These are phyloP conservation scores for Labeo rohita DNA, from an alignment of 2,113 vertebrate species.

Conservation along the genomic window DNA sequence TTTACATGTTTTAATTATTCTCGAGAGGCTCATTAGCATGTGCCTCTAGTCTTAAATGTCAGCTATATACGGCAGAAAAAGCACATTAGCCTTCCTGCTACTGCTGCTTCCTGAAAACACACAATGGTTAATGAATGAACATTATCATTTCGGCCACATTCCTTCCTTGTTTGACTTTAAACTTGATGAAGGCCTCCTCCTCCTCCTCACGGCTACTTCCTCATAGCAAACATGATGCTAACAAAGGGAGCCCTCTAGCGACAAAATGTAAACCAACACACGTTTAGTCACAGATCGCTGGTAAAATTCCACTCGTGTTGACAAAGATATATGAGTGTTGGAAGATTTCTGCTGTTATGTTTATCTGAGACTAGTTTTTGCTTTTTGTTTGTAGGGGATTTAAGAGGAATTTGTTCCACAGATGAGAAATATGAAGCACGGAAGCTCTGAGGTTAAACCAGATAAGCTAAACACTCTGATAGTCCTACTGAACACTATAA, in stretches of 20 bases:
- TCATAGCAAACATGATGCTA: not conserved
- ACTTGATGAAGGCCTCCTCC: not conserved
- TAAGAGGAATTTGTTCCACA: not conserved
- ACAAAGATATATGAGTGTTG: not conserved
- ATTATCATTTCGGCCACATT: not conserved
- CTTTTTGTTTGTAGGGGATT: not conserved
- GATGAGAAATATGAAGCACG: too few relatives aligned
- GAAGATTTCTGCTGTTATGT: not conserved
- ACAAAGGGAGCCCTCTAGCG: not conserved
- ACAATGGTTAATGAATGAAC: conserved; percentile 29
- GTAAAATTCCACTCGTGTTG: conserved; percentile 15
- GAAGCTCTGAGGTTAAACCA: not conserved
- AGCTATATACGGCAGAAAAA: not conserved
- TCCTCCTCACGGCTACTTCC: not conserved
- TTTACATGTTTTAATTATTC: not conserved
- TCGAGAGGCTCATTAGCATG: conserved; percentile 12
- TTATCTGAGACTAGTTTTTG: not conserved
- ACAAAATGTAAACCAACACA: not conserved
- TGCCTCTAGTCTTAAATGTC: not conserved
- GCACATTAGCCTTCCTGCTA: not conserved
- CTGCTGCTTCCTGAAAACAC: conserved; percentile 26
- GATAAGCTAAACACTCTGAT: not conserved
- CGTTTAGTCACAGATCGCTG: not conserved
- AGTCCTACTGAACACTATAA: not conserved
- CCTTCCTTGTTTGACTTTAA: conserved; percentile 32